Evolutionary conservation across 1,140 invertebrate species (phyloP), one percentile per base, ranked within the genome.

Genomic region (Neodiprion lecontei): DNA sequence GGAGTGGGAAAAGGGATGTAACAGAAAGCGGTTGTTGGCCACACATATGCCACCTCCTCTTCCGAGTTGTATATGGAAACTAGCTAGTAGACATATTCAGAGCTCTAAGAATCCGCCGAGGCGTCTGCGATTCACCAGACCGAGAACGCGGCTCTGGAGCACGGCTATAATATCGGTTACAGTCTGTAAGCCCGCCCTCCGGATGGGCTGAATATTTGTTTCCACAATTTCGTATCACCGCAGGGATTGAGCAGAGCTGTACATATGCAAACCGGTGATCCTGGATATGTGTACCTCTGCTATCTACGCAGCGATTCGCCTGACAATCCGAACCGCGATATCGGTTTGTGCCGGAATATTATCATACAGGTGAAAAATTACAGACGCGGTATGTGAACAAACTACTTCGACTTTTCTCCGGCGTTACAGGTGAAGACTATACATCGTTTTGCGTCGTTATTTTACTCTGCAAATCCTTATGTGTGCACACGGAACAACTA

Each of bases 201-300:
- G 53, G n/a, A 61, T 61, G 53, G 53, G 53, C 11, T 61, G 53
- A 61, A 61, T 61, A 61, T 61, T 61, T 61, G 53, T 61, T 61
- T 61, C 53, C n/a, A 9, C 53, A 17, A 61, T 61, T 61, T 17
- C 53, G 53, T 61, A 61, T 61, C 53, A 61, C 53, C n/a, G 53
- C 53, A 61, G 11, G 53, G 53, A 61, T 61, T 61, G 11, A 61
- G n/a, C 5, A 40, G 28, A 12, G 53, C 53, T 61, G 53, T 40
- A 40, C 3, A 61, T 61, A 61, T 61, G 53, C 53, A 61, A 61
- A 12, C 53, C 5, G 28, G 28, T 40, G 28, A 40, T 40, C 28
- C 2, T 40, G 28, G 28, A 40, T 40, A 40, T 40, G 28, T 40
- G 28, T 40, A 40, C 28, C 28, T 40, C 28, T 5, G 5, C 28